phyloP scores from a whole-genome alignment of 2,113 vertebrate genomes.

The Syngnathus scovelli region DNA sequence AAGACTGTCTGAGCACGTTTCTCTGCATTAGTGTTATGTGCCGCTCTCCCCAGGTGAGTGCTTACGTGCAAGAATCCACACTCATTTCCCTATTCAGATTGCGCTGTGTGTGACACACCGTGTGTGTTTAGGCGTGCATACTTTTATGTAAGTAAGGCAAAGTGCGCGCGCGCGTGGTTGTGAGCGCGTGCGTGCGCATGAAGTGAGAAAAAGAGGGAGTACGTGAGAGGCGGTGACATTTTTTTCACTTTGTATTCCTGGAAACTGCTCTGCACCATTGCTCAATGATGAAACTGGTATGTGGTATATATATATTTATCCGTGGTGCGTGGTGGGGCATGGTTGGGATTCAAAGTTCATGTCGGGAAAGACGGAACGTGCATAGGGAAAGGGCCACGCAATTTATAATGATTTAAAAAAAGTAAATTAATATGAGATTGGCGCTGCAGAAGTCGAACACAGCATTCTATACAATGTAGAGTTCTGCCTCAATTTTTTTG shows the following conservation, averaged over 20 bases:
- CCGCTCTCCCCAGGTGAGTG: constrained; percentile 56
- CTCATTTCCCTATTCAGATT: constrained; percentile 45
- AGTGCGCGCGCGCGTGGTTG: constrained; percentile 29
- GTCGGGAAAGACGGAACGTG: constrained; percentile 34
- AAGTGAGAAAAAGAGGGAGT: constrained; percentile 37
- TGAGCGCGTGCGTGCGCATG: constrained; percentile 29
- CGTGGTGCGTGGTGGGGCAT: not conserved
- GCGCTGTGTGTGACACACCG: constrained; percentile 10
- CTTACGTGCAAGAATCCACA: constrained; percentile 58
- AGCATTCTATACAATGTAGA: too few species aligned
- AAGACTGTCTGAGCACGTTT: constrained; percentile 29
- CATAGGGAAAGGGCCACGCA: constrained; percentile 1
- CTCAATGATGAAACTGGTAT: constrained; percentile 67
- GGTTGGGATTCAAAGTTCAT: constrained; percentile 43
- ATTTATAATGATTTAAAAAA: not conserved
- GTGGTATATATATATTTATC: not conserved
- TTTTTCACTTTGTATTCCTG: constrained; percentile 72
- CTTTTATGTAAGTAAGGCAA: constrained; percentile 53
- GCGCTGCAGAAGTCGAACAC: not conserved
- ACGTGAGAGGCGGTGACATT: constrained; percentile 53
- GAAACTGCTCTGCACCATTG: constrained; percentile 71
- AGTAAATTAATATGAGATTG: constrained; percentile 16
- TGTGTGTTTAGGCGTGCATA: constrained; percentile 28
- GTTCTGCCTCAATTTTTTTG: not conserved
- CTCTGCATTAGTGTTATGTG: constrained; percentile 31